These are phyloP conservation scores for Thyatira batis DNA, from an alignment of 2,888 invertebrate genomes.

Conservation along the genomic window DNA sequence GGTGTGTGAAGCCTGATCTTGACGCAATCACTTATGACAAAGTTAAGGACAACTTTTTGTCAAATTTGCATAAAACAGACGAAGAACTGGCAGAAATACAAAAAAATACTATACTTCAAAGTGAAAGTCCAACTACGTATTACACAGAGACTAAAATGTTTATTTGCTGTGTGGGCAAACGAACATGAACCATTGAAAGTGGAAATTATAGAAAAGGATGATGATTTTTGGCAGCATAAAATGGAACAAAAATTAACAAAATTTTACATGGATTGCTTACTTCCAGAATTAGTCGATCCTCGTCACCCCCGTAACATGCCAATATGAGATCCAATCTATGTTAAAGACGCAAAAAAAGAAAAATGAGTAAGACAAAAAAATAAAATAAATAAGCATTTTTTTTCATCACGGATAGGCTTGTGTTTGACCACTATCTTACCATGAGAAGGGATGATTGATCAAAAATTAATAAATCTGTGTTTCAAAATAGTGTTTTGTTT, in stretches of 20 bases:
- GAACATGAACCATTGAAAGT: conserved; percentile 7
- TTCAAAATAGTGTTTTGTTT: no score
- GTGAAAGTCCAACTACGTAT: no score
- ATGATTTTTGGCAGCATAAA: no score
- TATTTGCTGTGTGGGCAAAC: conserved; percentile 13
- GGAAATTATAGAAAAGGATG: conserved; percentile 5
- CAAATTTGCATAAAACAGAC: conserved; percentile 7
- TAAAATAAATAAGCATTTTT: no score
- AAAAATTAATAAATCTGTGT: no score
- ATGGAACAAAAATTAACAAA: conserved; percentile 11
- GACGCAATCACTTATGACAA: neutral
- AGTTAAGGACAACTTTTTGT: conserved; percentile 8
- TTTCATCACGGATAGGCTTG: no score
- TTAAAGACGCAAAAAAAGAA: no score
- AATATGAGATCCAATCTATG: conserved; percentile 2
- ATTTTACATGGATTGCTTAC: conserved; percentile 11
- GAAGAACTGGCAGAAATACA: conserved; percentile 6
- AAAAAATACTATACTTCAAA: conserved; percentile 13
- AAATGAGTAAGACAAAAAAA: no score
- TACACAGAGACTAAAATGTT: no score
- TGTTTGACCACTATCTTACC: no score
- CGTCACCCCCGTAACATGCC: conserved; percentile 8
- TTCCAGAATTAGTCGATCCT: conserved; percentile 16
- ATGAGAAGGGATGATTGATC: no score
- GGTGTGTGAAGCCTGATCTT: conserved; percentile 12